These are phyloP conservation scores for Temnothorax curvispinosus DNA, from an alignment of 1,140 invertebrate genomes.

Conservation along the genomic window DNA sequence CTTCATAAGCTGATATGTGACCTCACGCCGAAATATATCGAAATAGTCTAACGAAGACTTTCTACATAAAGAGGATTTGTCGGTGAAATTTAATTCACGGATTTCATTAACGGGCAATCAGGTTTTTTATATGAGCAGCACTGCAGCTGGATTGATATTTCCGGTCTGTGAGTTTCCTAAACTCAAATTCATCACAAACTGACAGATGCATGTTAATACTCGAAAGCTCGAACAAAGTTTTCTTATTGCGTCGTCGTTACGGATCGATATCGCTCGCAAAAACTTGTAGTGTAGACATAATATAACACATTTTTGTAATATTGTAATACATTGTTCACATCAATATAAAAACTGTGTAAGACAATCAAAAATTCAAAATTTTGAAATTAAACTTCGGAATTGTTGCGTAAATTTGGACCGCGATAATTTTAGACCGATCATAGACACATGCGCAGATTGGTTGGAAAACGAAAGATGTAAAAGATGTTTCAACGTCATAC, in stretches of 20 bases:
- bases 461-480: background rate
- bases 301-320: background rate
- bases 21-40: background rate
- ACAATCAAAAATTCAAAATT: background rate
- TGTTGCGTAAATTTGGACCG: background rate
- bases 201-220: background rate
- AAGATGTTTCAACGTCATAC: background rate
- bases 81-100: background rate
- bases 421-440: background rate
- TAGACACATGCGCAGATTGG: background rate
- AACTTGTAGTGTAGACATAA: background rate
- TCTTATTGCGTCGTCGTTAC: background rate
- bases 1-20: slow-evolving; percentile 8
- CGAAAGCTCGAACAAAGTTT: background rate
- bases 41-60: background rate
- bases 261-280: background rate
- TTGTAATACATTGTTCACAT: background rate
- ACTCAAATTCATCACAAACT: background rate
- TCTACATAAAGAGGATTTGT: background rate
- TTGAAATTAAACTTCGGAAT: background rate
- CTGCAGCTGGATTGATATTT: background rate
- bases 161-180: background rate
- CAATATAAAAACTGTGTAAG: background rate
- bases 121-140: background rate
- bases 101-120: background rate